These are phyloP conservation scores for Drosophila mayaguana DNA, from an alignment of 2,888 invertebrate genomes.

Conservation along the genomic window DNA sequence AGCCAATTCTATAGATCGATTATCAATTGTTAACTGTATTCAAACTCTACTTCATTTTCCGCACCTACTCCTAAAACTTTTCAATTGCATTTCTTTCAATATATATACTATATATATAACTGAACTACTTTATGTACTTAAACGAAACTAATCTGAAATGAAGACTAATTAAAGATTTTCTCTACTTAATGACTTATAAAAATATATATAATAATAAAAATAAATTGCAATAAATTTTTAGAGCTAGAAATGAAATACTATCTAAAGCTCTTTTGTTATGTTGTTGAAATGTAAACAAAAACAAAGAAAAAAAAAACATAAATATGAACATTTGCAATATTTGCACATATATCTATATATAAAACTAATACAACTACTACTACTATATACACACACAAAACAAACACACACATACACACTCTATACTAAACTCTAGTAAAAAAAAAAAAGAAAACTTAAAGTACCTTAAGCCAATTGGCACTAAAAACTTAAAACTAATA, in stretches of 20 bases:
- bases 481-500: conserved; percentile 75
- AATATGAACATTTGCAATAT: conserved; percentile 66
- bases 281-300: conserved; percentile 62
- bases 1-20: conserved; percentile 41
- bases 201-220: conserved; percentile 1
- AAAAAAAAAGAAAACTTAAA: conserved; percentile 73
- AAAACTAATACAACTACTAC: conserved; percentile 27
- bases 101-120: conserved; percentile 20
- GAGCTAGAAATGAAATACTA: conserved; percentile 32
- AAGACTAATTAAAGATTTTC: conserved; percentile 62
- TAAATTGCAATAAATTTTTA: conserved; percentile 76
- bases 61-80: conserved; percentile 38
- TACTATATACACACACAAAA: conserved; percentile 32
- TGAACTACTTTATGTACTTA: conserved; percentile 38
- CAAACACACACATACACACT: conserved; percentile 18
- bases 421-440: conserved; percentile 40
- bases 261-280: conserved; percentile 56
- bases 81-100: conserved; percentile 43
- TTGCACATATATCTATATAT: conserved; percentile 59
- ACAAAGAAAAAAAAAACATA: conserved; percentile 26
- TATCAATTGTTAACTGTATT: conserved; percentile 49
- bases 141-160: conserved; percentile 62
- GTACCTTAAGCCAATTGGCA: conserved; percentile 85
- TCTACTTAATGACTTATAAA: conserved; percentile 71
- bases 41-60: conserved; percentile 27